These are phyloP conservation scores for Rhinoptilus africanus DNA, from an alignment of 2,113 vertebrate species.

Conservation along the genomic window DNA sequence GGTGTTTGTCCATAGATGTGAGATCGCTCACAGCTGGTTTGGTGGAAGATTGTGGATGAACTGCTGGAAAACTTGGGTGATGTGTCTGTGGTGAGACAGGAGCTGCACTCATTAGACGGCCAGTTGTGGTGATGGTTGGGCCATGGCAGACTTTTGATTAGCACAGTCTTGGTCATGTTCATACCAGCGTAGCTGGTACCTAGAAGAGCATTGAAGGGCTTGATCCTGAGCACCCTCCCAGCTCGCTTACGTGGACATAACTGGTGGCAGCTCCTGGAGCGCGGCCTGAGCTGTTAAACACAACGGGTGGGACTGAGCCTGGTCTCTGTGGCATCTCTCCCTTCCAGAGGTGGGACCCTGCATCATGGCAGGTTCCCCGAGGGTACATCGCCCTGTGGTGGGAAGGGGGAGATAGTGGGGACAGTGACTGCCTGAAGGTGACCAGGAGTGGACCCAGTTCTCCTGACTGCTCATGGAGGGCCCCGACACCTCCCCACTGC, in stretches of 20 bases:
- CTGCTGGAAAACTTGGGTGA: neutral
- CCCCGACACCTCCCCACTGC: neutral
- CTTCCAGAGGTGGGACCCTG: neutral
- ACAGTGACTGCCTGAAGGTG: neutral
- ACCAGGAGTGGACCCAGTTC: neutral
- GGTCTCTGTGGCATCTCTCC: neutral
- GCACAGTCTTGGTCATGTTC: neutral
- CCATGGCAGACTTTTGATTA: neutral
- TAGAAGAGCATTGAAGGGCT: neutral
- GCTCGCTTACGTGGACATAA: neutral
- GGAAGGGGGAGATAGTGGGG: neutral
- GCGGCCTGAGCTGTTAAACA: neutral
- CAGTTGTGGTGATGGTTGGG: neutral
- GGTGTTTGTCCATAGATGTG: neutral
- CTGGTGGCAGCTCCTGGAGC: neutral
- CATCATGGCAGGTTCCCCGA: neutral
- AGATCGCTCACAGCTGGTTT: neutral
- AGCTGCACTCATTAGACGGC: neutral
- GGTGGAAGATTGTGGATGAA: neutral
- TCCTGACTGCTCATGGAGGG: fast-evolving
- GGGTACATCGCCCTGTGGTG: neutral
- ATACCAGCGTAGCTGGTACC: neutral
- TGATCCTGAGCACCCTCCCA: neutral
- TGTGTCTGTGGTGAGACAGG: neutral
- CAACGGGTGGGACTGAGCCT: fast-evolving